Evolutionary conservation across 2,797 vertebrate genomes (phyloP), one percentile per base, ranked within the genome.

Genomic region (Ibycter americanus): DNA sequence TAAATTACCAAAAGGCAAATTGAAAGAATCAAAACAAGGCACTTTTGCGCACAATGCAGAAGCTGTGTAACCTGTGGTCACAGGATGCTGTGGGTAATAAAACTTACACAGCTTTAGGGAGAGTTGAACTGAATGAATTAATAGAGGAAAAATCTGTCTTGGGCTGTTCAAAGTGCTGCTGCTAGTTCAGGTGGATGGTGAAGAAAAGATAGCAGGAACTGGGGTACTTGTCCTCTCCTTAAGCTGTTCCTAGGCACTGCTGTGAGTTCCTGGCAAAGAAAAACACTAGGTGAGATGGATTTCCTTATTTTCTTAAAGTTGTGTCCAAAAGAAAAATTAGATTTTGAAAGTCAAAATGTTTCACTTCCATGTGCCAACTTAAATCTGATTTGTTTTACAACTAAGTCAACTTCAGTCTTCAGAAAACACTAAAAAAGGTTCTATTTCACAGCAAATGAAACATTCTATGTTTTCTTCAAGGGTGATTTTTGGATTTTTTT

Each of bases 271-370:
- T 15, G 55, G 77, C 70, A 70, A 68, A 90, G 31, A 44, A 80
- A 88, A 90, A 44, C 27, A 71, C 18, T 77, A 90, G 58, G 73
- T 90, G 92, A 94, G 51, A 73, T 67, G 49, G 27, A 84, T 95
- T 94, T 93, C 47, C 71, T 87, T 92, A 76, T 92, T 91, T 93
- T 93, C 55, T 90, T 89, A 46, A 61, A 87, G 32, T 26, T 72
- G 6, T 58, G 34, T 89, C 34, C 42, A 76, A 92, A 82, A 89
- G 62, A 84, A 84, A 90, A 96, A 74, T 5, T 78, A 32, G 15
- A 55, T 94, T 96, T 89, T 76, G 49, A 81, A 91, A 93, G 62
- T 79, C n/a, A 47, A 82, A 91, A 90, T 21, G 21, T 58, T 93
- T 93, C 10, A 67, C 80, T 93, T 93, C 38, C 32, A 68, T 59